phyloP scores from a whole-genome alignment of 2,113 vertebrate species.

The Pandion haliaetus region DNA sequence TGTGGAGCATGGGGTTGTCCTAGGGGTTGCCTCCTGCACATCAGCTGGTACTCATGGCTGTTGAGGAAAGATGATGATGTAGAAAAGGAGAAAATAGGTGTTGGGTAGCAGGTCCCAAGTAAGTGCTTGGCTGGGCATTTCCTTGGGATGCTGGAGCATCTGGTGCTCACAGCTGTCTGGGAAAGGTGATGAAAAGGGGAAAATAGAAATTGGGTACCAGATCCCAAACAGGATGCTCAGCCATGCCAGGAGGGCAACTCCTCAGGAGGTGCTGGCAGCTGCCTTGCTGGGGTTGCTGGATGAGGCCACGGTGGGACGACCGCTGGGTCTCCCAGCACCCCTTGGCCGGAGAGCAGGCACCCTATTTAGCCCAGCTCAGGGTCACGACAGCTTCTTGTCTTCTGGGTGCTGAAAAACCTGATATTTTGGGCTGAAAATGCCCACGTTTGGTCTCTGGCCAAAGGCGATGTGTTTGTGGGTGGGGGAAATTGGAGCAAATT shows the following conservation, averaged over 20 bases:
- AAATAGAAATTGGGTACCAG: not conserved
- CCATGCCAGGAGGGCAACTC: not conserved
- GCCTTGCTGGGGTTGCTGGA: not conserved
- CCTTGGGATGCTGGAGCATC: not conserved
- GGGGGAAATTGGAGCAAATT: conserved; percentile 58
- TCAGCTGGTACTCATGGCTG: not conserved
- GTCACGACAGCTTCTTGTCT: not conserved
- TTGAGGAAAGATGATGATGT: not conserved
- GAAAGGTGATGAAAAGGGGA: not conserved
- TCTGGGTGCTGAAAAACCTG: not conserved
- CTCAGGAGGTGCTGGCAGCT: not conserved
- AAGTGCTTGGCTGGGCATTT: not conserved
- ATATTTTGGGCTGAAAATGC: conserved; percentile 18
- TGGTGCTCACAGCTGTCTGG: not conserved
- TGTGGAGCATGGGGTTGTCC: accelerated
- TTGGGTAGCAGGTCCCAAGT: not conserved
- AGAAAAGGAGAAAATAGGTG: not conserved
- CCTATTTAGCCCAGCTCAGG: not conserved
- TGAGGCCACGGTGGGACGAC: not conserved
- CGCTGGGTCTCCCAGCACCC: not conserved
- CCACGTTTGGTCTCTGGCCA: conserved; percentile 40
- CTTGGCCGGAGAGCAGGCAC: accelerated
- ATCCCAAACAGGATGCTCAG: not conserved
- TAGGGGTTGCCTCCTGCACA: not conserved
- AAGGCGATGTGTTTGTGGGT: conserved; percentile 51